Evolutionary conservation across 2,797 vertebrate genomes (phyloP).

Genomic region (Tamandua tetradactyla): DNA sequence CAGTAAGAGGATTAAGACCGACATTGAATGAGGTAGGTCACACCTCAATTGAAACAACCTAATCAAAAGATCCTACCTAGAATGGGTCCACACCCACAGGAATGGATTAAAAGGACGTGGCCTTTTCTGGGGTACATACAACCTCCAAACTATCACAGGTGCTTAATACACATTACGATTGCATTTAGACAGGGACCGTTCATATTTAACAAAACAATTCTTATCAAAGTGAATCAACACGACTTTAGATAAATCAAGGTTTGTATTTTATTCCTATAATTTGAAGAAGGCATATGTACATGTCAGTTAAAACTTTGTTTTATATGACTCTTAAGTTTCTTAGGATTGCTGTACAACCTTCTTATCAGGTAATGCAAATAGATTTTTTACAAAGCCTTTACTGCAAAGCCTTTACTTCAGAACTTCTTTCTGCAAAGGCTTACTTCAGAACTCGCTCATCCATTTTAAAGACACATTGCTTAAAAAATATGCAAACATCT

Average conservation of each 20-base stretch:
- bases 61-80: too few relatives aligned
- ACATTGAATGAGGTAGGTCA: too few relatives aligned
- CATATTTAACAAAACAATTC: not conserved
- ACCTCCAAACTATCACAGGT: too few relatives aligned
- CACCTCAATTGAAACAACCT: too few relatives aligned
- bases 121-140: too few relatives aligned
- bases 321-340: not conserved
- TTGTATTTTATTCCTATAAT: not conserved
- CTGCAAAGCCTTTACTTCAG: not conserved
- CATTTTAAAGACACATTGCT: not conserved
- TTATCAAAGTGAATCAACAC: not conserved
- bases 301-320: not conserved
- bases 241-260: not conserved
- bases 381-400: too few relatives aligned
- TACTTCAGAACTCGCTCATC: not conserved
- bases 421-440: not conserved
- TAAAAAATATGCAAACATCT: slow-evolving; percentile 54
- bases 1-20: too few relatives aligned
- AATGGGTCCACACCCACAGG: too few relatives aligned
- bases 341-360: not conserved
- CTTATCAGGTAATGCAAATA: not conserved
- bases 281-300: not conserved
- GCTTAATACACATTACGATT: not conserved
- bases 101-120: too few relatives aligned
- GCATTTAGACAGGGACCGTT: not conserved